A percentile compares a stretch with the other conserved stretches of the same genome.
Evolutionary conservation across 2,888 invertebrate genomes (phyloP).

Genomic region (Mesochorus sp.): DNA sequence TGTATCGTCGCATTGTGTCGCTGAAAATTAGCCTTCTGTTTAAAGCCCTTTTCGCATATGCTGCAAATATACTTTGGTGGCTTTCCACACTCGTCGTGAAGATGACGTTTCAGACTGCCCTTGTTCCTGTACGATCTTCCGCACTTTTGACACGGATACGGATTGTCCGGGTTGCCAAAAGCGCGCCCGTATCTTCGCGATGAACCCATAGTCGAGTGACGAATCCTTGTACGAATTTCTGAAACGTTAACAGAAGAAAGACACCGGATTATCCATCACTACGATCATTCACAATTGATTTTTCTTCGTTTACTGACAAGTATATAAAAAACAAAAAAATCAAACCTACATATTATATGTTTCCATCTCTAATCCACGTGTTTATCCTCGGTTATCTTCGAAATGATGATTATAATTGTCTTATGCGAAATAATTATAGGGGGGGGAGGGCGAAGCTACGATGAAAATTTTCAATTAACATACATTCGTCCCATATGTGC

Average conservation of each 20-base stretch:
- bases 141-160: constrained; percentile 75
- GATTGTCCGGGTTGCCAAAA: constrained; percentile 63
- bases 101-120: constrained; percentile 89
- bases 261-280: constrained; percentile 60
- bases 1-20: constrained; percentile 78
- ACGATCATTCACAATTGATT: constrained; percentile 27
- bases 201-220: constrained; percentile 19
- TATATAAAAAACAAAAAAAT: not conserved
- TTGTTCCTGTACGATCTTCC: constrained; percentile 83
- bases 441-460: constrained; percentile 14
- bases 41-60: constrained; percentile 87
- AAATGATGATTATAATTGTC: constrained; percentile 29
- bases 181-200: constrained; percentile 50
- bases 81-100: constrained; percentile 89
- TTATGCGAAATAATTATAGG: too few species aligned
- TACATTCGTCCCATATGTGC: not conserved
- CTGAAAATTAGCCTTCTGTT: constrained; percentile 83
- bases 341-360: constrained; percentile 39
- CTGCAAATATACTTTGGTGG: constrained; percentile 88
- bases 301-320: not conserved
- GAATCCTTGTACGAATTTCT: constrained; percentile 61
- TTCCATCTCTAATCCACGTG: constrained; percentile 35
- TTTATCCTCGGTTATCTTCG: constrained; percentile 44
- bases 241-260: constrained; percentile 68
- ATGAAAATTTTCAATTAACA: not conserved